Conservation (phyloP, 1,140 invertebrate genomes). For the Drosophila mojavensis region DNA sequence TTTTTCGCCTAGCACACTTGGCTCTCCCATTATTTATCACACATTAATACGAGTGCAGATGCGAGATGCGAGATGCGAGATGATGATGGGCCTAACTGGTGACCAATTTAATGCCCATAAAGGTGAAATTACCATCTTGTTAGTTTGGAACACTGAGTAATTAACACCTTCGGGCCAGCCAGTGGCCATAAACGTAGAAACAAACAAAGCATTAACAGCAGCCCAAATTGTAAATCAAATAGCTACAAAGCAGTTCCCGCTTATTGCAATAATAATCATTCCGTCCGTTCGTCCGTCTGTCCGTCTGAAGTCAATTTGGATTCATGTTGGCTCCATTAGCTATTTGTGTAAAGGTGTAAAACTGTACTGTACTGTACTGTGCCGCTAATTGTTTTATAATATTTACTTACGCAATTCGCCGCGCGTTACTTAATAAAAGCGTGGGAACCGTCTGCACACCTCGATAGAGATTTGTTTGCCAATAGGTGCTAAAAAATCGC, state of each 20-base stretch:
- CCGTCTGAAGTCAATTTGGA: background rate
- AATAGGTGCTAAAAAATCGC: conserved; percentile 29
- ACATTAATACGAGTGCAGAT: conserved; percentile 31
- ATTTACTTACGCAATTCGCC: no score
- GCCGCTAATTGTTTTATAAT: background rate
- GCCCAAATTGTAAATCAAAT: conserved; percentile 44
- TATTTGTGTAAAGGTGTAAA: background rate
- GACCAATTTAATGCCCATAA: conserved; percentile 79
- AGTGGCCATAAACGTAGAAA: conserved; percentile 60
- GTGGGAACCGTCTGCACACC: conserved; percentile 35
- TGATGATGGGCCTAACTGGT: conserved; percentile 50
- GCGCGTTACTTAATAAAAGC: background rate
- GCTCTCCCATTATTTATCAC: conserved; percentile 34
- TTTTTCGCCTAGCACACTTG: conserved; percentile 4
- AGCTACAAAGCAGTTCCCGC: background rate
- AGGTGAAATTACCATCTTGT: conserved; percentile 77
- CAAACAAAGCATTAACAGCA: conserved; percentile 19
- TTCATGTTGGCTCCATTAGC: background rate
- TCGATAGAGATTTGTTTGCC: conserved; percentile 17
- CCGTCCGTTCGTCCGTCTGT: background rate
- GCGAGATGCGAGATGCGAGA: conserved; percentile 7
- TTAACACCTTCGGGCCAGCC: conserved; percentile 71
- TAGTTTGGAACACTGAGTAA: conserved; percentile 57
- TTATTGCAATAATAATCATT: conserved; percentile 13
- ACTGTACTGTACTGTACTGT: conserved; percentile 2